A percentile compares a stretch with the other conserved stretches of the same genome.
Evolutionary conservation across 2,113 vertebrate species (phyloP).

Genomic region (Panurus biarmicus): DNA sequence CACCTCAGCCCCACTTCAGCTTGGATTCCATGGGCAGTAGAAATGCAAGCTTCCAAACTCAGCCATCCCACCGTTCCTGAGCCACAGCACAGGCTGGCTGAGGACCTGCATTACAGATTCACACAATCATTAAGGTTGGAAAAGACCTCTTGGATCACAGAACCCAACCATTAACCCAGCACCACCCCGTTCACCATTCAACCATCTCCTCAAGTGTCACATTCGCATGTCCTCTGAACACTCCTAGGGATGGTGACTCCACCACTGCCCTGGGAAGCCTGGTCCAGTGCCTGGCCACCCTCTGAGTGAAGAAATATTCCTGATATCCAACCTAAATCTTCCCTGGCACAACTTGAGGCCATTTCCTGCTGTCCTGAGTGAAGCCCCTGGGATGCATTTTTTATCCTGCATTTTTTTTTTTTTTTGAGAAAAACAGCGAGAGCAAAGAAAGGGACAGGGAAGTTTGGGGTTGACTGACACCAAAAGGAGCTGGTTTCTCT

Average conservation of each 20-base stretch:
- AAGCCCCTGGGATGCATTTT: not conserved
- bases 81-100: not conserved
- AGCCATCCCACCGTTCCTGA: not conserved
- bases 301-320: not conserved
- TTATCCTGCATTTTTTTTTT: not conserved
- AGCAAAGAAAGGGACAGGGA: not conserved
- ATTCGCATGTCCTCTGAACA: rapidly evolving
- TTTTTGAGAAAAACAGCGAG: not conserved
- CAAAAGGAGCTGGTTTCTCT: not conserved
- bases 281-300: not conserved
- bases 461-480: not conserved
- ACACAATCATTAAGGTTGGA: not conserved
- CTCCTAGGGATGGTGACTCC: not conserved
- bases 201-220: not conserved
- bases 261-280: not conserved
- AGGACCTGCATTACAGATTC: not conserved
- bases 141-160: not conserved
- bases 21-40: not conserved
- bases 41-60: not conserved
- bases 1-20: not conserved
- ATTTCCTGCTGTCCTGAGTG: not conserved
- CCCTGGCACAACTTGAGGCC: not conserved
- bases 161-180: not conserved
- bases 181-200: not conserved
- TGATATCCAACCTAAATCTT: not conserved